Base-by-base conservation (phyloP, 2,113 vertebrate genomes). In the Pachyramphus minor region DNA sequence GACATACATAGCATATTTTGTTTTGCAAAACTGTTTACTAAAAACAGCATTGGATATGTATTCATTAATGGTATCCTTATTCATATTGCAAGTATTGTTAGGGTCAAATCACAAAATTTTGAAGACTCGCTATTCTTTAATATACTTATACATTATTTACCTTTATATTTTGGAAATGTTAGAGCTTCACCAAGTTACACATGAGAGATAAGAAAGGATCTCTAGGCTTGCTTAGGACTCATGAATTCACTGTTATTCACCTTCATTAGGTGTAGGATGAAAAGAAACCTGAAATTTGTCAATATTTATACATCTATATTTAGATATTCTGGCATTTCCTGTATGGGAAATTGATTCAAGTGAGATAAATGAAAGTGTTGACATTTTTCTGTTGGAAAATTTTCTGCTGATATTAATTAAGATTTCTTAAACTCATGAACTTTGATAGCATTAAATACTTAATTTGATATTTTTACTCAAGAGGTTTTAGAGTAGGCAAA, bases 241-340 rank as follows among this genome's bases (percentile, higher is more conserved):
- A 81, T 50, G 47, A 93, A 90, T 67, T 95, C 69, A 56, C 64
- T 91, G 66, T 58, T 37, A 87, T 93, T 97, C 72, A 87, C 75
- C 79, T 92, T 97, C 91, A 95, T 93, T 94, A 95, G 33, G 15
- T 64, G 69, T 71, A 71, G 41, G 64, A 92, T 28, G 7, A 63
- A 88, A 94, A 77, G 42, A 60, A 23, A 5, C 8, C 67, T 37
- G n/a, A 93, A 91, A 90, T 59, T 41, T 92, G 58, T 81, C 79
- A 96, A 89, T 97, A 96, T 96, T 95, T 97, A 74, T 91, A 83
- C 42, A 77, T 89, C 83, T 84, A 47, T 90, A 92, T 95, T 90
- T 68, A 94, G 71, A 78, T 71, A 73, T 62, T 91, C 60, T 95
- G 87, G 68, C 71, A 87, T 96, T 90, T 97, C 23, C 56, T 72